Base-by-base conservation (phyloP, 2,888 invertebrate species). In the Opisthograptis luteolata region DNA sequence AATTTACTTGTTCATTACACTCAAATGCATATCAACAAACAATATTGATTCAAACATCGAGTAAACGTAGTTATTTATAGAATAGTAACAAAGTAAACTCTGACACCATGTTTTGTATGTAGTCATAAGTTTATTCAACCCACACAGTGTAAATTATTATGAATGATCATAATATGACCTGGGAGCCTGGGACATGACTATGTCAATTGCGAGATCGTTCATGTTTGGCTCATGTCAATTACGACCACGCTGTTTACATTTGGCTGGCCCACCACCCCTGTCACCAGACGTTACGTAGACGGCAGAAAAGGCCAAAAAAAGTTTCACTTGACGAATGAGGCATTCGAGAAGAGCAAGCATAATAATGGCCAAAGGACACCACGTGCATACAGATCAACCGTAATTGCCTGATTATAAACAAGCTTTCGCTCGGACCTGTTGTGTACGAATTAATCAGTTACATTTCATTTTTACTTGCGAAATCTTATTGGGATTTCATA, bases 251-350 rank as follows among this genome's bases (percentile, higher is more conserved):
- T 49, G 42, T 54, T 53, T 53, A 34, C 36, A 36, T 37, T 49
- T 40, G 31, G 34, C 37, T 46, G 40, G 12, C 24, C 30, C 37
- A 22, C 22, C 14, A 7, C 5, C 10, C 9, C 22, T 31, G 44
- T 40, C 17, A 35, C 36, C 50, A 61, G 53, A 64, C 55, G 52
- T 71, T 66, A 69, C 65, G 67, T 62, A 53, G 60, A 55, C 53
- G 15, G 42, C 22, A n/a, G 15, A 14, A 40, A 44, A 40, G 25
- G 40, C 42, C 45, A 25, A 67, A 66, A n/a, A 73, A 73, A 75
- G 65, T 73, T 74, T 76, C 76, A 69, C 75, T 70, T 66, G 55
- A 66, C 67, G 58, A 60, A 54, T 62, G 64, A 60, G 50, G 55
- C 53, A 60, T 66, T 58, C 53, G n/a, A 57, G 47, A 52, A 34